Conservation (phyloP, 1,140 invertebrate species). For the Atta cephalotes region DNA sequence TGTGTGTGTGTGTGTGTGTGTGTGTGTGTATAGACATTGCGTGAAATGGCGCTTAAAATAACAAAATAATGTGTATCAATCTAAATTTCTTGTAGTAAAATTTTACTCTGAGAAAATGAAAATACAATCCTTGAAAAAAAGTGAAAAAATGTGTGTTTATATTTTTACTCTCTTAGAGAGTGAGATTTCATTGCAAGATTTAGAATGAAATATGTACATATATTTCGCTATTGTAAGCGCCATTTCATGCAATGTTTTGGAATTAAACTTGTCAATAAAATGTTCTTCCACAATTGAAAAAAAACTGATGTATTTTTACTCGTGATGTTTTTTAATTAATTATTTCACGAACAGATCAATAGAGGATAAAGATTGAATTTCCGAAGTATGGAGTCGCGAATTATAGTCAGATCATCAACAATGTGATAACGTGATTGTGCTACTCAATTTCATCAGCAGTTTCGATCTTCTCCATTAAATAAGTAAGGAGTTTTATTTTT, state of each 20-base stretch:
- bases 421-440: slow-evolving; percentile 5
- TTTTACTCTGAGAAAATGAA: no score
- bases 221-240: neutral
- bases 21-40: no score
- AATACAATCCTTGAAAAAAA: no score
- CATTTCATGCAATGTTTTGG: neutral
- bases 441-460: neutral
- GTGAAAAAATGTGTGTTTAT: no score
- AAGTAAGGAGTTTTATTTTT: neutral
- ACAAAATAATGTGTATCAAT: no score
- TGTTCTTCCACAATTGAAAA: neutral
- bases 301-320: slow-evolving; percentile 20
- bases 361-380: slow-evolving; percentile 33
- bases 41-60: no score
- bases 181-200: no score
- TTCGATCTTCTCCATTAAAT: slow-evolving; percentile 28
- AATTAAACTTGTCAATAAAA: neutral
- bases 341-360: slow-evolving; percentile 25
- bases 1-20: no score
- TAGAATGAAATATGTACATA: no score
- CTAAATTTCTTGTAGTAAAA: no score
- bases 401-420: neutral
- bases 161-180: no score
- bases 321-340: neutral
- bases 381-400: neutral